Conservation (phyloP, 2,888 invertebrate genomes). For the Hydrotaea cyrtoneurina region DNA sequence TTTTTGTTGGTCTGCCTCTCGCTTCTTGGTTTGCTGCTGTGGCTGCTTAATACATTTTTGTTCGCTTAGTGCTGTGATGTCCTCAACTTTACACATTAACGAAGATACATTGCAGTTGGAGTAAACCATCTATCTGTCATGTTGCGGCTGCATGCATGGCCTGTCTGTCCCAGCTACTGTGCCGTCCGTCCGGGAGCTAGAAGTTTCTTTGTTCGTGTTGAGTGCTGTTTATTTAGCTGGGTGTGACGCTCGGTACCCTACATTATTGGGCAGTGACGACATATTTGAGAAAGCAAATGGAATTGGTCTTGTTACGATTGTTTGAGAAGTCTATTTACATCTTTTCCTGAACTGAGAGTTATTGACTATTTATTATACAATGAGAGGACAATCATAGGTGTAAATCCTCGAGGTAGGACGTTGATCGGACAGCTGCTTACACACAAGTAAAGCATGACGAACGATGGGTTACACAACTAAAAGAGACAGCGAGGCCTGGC, state of each 20-base stretch:
- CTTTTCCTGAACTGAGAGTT: too few species aligned
- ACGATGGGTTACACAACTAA: too few species aligned
- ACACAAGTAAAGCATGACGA: too few species aligned
- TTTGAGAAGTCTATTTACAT: too few species aligned
- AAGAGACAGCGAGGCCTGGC: too few species aligned
- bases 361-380: too few species aligned
- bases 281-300: neutral
- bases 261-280: neutral
- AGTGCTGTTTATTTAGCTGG: neutral
- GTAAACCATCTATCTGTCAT: conserved; percentile 67
- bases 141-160: conserved; percentile 65
- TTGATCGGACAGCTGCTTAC: too few species aligned
- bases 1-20: neutral
- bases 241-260: neutral
- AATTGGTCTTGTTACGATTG: too few species aligned
- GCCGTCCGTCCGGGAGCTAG: neutral
- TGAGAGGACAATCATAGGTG: too few species aligned
- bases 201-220: neutral
- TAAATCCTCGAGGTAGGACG: too few species aligned
- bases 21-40: neutral
- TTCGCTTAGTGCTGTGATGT: conserved; percentile 56
- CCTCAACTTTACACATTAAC: conserved; percentile 68
- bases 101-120: conserved; percentile 67
- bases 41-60: conserved; percentile 27
- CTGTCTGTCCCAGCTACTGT: neutral